Evolutionary conservation across 92 coral and sea anemone genomes (phyloP), one percentile per base, ranked within the genome.

Genomic region (Galaxea fascicularis): DNA sequence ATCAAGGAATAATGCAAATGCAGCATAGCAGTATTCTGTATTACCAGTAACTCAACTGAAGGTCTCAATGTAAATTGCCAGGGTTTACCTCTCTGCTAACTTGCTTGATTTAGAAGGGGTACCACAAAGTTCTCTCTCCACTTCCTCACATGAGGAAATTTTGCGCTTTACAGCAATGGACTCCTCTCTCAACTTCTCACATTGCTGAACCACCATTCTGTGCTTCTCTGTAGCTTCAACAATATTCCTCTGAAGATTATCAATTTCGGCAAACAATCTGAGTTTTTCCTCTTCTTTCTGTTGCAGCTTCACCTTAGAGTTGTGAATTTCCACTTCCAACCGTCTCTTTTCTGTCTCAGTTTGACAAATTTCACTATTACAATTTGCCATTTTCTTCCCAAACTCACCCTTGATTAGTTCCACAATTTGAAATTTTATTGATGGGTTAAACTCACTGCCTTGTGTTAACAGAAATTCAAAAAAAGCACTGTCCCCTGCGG

Each of bases 101-200:
- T 71, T 82, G 52, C 28, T 45, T 30, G 47, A 56, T 60, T 82
- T 82, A 35, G 78, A 69, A 39, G 86, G 71, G 35, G 69, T 56
- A 44, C 86, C 69, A 56, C 64, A 54, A 58, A 82, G 78, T 82
- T 71, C 86, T 41, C 74, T 82, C 67, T 82, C 86, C 12, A 82
- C 86, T 6, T 70, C 86, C 47, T 82, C 86, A 22, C 86, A 82
- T 27, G 86, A 82, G 29, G 78, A 82, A 82, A 82, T 82, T 59
- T 82, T 82, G 45, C 78, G 69, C 59, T 82, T 82, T 22, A 82
- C 86, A 30, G 71, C 30, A 25, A 24, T 72, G 28, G 77, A 70
- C 39, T 82, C 86, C 16, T 70, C 70, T 59, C 17, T 82, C 25
- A 82, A 9, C n/a, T 69, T 70, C 26, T 18, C 17, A 45, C 44